Evolutionary conservation across 1,140 invertebrate genomes (phyloP).

Genomic region (Diplogasteroides magnus): DNA sequence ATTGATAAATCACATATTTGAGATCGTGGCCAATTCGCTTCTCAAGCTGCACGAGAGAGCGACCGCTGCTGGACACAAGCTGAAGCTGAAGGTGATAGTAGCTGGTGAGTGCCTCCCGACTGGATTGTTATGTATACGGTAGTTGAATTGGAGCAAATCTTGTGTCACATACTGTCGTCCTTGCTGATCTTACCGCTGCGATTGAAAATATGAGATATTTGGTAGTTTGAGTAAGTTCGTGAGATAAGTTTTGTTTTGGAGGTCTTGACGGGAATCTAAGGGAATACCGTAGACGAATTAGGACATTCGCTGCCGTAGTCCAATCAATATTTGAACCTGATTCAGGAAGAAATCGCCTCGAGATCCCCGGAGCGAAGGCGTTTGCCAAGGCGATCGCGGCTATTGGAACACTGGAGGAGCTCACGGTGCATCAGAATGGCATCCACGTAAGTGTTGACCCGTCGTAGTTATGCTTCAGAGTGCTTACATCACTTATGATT

Average conservation of each 20-base stretch:
- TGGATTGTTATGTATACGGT: conserved; percentile 48
- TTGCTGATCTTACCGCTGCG: no score
- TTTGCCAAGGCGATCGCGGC: conserved; percentile 72
- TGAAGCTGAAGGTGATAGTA: background rate
- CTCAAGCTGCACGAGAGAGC: background rate
- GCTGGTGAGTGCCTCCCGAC: background rate
- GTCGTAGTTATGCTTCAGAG: no score
- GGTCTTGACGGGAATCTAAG: no score
- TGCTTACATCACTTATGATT: no score
- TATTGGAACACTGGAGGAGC: conserved; percentile 74
- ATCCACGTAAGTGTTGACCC: conserved; percentile 69
- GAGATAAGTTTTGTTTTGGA: no score
- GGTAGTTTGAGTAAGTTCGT: no score
- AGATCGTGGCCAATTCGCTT: background rate
- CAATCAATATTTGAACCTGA: conserved; percentile 60
- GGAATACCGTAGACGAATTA: no score
- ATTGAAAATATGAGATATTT: no score
- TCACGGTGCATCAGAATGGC: conserved; percentile 93
- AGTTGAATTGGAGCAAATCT: background rate
- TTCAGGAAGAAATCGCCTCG: conserved; percentile 81
- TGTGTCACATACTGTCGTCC: no score
- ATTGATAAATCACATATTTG: no score
- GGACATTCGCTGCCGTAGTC: background rate
- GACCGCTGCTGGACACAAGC: background rate
- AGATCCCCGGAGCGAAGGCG: conserved; percentile 81